Evolutionary conservation across 2,888 invertebrate genomes (phyloP).

Genomic region (Xanthia togata): DNA sequence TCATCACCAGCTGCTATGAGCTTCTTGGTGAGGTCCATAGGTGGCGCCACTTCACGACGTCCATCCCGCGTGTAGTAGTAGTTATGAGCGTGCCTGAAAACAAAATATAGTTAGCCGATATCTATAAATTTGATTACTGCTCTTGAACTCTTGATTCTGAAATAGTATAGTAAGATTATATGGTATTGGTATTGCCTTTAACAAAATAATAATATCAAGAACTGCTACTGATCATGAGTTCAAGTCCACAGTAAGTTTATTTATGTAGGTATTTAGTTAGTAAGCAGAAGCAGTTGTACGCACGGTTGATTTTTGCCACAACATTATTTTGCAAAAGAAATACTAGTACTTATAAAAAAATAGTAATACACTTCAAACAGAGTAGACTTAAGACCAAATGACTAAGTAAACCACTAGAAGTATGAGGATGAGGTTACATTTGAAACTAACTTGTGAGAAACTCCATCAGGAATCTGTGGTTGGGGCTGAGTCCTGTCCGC

Average conservation of each 20-base stretch:
- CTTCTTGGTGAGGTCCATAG: constrained; percentile 88
- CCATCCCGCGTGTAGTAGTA: constrained; percentile 96
- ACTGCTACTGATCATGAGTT: not conserved
- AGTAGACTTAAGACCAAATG: not conserved
- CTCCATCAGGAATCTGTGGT: constrained; percentile 95
- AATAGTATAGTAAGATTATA: not conserved
- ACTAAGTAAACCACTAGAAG: not conserved
- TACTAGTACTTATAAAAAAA: not conserved
- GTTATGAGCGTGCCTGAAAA: constrained; percentile 92
- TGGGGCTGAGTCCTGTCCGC: constrained; percentile 95
- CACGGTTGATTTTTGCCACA: not conserved
- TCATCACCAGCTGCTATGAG: constrained; percentile 83
- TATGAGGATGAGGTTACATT: constrained; percentile 47
- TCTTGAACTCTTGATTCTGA: not conserved
- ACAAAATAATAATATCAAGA: not conserved
- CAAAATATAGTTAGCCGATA: not conserved
- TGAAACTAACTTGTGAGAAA: constrained; percentile 91
- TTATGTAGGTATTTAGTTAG: too few species aligned
- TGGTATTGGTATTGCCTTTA: not conserved
- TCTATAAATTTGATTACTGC: not conserved
- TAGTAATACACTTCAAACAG: not conserved
- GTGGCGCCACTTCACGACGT: constrained; percentile 94
- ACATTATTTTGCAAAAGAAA: not conserved
- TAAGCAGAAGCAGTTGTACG: not conserved
- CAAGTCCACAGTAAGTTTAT: not conserved